phyloP scores from a whole-genome alignment of 2,888 invertebrate species.

The Drosophila atroscutellata region DNA sequence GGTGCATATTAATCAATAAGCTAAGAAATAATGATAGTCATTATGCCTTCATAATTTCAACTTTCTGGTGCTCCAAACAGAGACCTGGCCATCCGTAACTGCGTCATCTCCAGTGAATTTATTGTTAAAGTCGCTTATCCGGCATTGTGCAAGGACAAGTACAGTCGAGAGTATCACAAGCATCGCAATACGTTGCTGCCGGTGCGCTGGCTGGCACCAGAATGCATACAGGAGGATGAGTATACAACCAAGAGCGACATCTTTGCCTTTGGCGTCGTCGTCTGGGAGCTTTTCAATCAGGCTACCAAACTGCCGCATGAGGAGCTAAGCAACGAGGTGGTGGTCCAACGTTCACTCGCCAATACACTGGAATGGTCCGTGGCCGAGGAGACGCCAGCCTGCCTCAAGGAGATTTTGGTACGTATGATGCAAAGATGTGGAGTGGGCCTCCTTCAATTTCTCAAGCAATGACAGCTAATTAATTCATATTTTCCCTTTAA shows the following conservation, averaged over 20 bases:
- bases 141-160: constrained; percentile 92
- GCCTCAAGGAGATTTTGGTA: constrained; percentile 87
- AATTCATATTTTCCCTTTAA: constrained; percentile 26
- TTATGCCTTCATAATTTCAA: constrained; percentile 34
- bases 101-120: constrained; percentile 93
- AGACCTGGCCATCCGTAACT: constrained; percentile 96
- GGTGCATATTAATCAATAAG: constrained; percentile 4
- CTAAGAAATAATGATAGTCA: constrained; percentile 21
- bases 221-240: constrained; percentile 95
- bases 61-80: constrained; percentile 77
- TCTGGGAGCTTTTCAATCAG: constrained; percentile 95
- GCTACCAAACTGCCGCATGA: constrained; percentile 91
- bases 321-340: constrained; percentile 83
- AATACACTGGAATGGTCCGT: constrained; percentile 89
- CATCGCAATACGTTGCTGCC: constrained; percentile 94
- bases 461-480: constrained; percentile 31
- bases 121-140: constrained; percentile 92
- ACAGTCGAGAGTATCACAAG: constrained; percentile 95
- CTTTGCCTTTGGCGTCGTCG: constrained; percentile 94
- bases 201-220: constrained; percentile 95
- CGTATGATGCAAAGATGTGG: constrained; percentile 4
- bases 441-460: not conserved
- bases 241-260: constrained; percentile 97
- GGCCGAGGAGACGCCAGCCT: constrained; percentile 88
- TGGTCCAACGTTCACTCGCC: constrained; percentile 81